phyloP scores from a whole-genome alignment of 2,797 vertebrate genomes.

The Choloepus didactylus region DNA sequence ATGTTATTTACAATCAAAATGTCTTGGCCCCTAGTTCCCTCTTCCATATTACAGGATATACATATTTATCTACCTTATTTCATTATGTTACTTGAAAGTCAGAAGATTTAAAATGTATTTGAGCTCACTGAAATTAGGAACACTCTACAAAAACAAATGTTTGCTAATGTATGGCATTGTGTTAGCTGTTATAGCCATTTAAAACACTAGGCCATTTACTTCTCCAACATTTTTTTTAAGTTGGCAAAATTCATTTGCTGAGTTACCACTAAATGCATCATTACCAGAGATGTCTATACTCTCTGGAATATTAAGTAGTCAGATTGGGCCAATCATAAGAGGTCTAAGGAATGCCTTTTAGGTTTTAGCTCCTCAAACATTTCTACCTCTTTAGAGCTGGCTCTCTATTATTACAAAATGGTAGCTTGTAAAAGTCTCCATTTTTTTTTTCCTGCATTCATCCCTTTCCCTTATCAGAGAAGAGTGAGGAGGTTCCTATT shows the following conservation, averaged over 20 bases:
- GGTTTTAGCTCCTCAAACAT: neutral
- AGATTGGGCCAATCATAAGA: neutral
- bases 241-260: neutral
- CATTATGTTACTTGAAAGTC: neutral
- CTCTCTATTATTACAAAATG: neutral
- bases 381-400: too few relatives aligned
- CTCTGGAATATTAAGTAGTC: neutral
- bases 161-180: neutral
- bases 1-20: neutral
- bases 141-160: neutral
- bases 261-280: neutral
- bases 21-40: neutral
- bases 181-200: neutral
- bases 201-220: neutral
- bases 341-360: accelerated
- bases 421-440: neutral
- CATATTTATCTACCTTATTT: constrained; percentile 13
- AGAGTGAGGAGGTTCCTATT: neutral
- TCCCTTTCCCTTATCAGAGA: neutral
- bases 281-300: neutral
- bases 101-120: neutral
- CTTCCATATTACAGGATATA: neutral
- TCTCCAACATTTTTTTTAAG: neutral
- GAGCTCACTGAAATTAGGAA: neutral
- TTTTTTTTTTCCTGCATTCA: neutral